A percentile compares a stretch with the other conserved stretches of the same genome.
These are phyloP conservation scores for Synanthedon vespiformis DNA, from an alignment of 2,888 invertebrate species.

Conservation along the genomic window DNA sequence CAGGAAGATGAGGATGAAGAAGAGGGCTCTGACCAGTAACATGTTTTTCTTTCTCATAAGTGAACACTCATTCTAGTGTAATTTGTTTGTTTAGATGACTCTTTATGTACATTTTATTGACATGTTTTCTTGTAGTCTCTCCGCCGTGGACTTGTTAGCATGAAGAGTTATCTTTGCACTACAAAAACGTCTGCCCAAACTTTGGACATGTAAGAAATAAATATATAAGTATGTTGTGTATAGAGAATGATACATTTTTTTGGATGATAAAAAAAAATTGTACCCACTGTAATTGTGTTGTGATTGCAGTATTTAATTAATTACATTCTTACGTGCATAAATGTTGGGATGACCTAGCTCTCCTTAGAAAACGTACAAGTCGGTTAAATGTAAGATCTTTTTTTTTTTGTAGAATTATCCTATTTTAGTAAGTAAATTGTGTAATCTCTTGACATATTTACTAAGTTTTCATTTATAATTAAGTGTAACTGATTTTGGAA, in stretches of 20 bases:
- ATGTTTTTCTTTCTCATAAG: constrained; percentile 28
- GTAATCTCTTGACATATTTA: constrained; percentile 61
- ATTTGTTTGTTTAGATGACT: constrained; percentile 62
- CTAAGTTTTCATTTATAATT: constrained; percentile 19
- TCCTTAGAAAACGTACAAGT: constrained; percentile 64
- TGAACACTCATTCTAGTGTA: constrained; percentile 55
- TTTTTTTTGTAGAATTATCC: constrained; percentile 58
- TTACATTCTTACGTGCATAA: constrained; percentile 45
- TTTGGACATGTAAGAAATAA: constrained; percentile 47
- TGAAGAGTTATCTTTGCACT: constrained; percentile 45
- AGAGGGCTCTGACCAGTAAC: constrained; percentile 66
- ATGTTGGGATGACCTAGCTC: constrained; percentile 51
- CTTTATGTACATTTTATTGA: constrained; percentile 26
- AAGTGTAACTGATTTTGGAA: constrained; percentile 33
- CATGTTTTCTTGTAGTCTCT: neutral
- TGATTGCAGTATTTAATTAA: constrained; percentile 1
- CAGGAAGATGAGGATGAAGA: constrained; percentile 62
- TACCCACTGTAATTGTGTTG: constrained; percentile 31
- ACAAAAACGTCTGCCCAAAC: constrained; percentile 45
- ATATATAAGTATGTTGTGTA: neutral
- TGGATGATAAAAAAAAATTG: constrained; percentile 30
- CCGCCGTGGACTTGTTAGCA: constrained; percentile 10
- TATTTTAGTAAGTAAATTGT: constrained; percentile 54
- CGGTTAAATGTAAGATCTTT: constrained; percentile 60
- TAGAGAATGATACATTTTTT: constrained; percentile 8